Evolutionary conservation across 2,113 vertebrate genomes (phyloP), one percentile per base, ranked within the genome.

Genomic region (Charina bottae): DNA sequence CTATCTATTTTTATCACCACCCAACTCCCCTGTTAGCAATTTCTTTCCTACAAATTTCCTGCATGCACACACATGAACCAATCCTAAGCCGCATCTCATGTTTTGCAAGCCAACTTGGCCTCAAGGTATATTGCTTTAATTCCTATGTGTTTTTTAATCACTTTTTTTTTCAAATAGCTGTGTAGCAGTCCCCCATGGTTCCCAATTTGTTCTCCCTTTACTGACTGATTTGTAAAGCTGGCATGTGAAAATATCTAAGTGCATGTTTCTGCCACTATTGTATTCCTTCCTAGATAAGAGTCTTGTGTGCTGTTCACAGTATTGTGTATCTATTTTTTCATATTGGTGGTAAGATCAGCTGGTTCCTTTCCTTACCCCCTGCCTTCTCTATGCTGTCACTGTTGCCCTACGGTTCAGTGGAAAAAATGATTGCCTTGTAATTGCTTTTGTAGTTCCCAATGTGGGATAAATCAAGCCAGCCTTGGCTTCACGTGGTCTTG

Each of bases 371-470:
- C 85, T 88, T n/a, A 28, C 46, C 56, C 53, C n/a, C 28, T 24
- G 58, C 54, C 64, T 87, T 90, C 55, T 49, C n/a, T 54, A 53
- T 26, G 2, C 64, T 83, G 84, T 78, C 89, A 83, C 54, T 24
- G 46, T 37, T 83, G 55, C 84, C 58, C 86, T 54, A 42, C 68
- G 58, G 86, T 85, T 89, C n/a, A 78, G 53, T 21, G 1, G 56
- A 42, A 62, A 55, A 89, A 85, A 62, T 88, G 78, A 84, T 91
- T 53, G 42, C 83, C 59, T 56, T 85, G 78, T 89, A 93, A 90
- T 93, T 93, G 89, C 89, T 84, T 90, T 64, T 93, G 86, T 53
- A 33, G 46, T 59, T 64, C 59, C 54, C 28, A 85, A 88, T 84
- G 19, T 58, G 78, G 33, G 37, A 88, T 91, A 85, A 93, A 93